Evolutionary conservation across 2,113 vertebrate species (phyloP), one percentile per base, ranked within the genome.

Genomic region (Chlamydotis undulata): DNA sequence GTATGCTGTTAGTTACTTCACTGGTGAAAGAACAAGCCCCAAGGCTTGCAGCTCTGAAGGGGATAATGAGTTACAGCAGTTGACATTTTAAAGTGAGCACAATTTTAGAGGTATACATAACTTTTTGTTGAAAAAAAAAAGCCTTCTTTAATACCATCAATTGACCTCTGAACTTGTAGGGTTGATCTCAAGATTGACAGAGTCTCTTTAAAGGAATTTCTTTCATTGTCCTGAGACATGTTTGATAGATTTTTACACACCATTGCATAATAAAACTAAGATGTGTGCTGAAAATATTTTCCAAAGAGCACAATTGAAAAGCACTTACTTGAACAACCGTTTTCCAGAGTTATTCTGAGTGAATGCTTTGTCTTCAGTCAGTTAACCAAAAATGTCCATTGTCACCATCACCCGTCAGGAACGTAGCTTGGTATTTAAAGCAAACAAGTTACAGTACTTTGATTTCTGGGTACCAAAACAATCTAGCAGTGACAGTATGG

Each of bases 31-130:
- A 73, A 77, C 78, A 76, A 94, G 80, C 45, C 57, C 73, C 53
- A 70, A 60, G 64, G 75, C 68, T 33, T 90, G 75, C 57, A 94
- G 14, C n/a, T 60, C 70, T 49, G 81, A 95, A 76, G 79, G 47
- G 33, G 86, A 96, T 78, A 97, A 87, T 28, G 83, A 94, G 55
- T 57, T 95, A 43, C 94, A 97, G 60, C 79, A 89, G 83, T 57
- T 90, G 50, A 84, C 68, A 19, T 96, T 96, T 83, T 87, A 93
- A 76, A 97, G 71, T 85, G 29, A 91, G n/a, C 53, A 83, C 16
- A 37, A 21, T 70, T 90, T 69, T 57, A 87, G 22, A 92, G 37
- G 14, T 53, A 77, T 28, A 65, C 14, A 21, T 49, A 47, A 47
- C 19, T 8, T 43, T 35, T 65, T 43, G 41, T 70, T 10, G 3